A percentile compares a stretch with the other conserved stretches of the same genome.
These are phyloP conservation scores for Chromobotia macracanthus DNA, from an alignment of 2,797 vertebrate species.

Conservation along the genomic window DNA sequence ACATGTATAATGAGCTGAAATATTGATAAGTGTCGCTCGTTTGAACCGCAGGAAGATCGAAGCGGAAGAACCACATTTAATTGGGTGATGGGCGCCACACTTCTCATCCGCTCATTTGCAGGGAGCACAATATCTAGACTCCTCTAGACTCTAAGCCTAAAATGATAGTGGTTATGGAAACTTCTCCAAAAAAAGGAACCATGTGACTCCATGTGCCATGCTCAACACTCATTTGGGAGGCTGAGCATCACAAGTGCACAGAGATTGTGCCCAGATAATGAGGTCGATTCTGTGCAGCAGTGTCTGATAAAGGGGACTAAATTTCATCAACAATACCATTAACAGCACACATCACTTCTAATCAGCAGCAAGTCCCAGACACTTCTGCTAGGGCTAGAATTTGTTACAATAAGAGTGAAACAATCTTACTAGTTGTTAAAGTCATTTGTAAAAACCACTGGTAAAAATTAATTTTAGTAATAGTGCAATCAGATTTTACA, in stretches of 20 bases:
- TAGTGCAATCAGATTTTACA: not conserved
- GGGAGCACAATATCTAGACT: constrained; percentile 7
- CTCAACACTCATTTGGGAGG: constrained; percentile 40
- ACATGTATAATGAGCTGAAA: constrained; percentile 75
- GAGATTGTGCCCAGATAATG: constrained; percentile 56
- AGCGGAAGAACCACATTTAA: constrained; percentile 50
- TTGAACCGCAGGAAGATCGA: constrained; percentile 53
- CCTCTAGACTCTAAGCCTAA: constrained; percentile 36
- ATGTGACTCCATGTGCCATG: constrained; percentile 5
- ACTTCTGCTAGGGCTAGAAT: not conserved
- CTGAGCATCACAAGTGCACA: constrained; percentile 49
- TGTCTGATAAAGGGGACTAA: constrained; percentile 31
- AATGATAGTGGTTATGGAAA: constrained; percentile 53
- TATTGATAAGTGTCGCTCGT: constrained; percentile 72
- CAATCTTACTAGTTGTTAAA: too few relatives aligned
- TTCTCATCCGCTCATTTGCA: constrained; percentile 48
- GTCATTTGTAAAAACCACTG: too few relatives aligned
- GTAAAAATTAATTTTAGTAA: too few relatives aligned
- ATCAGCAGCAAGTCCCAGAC: constrained; percentile 11
- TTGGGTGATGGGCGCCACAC: constrained; percentile 35
- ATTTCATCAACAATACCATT: constrained; percentile 41
- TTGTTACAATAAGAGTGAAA: not conserved
- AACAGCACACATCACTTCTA: constrained; percentile 39
- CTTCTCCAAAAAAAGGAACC: constrained; percentile 32
- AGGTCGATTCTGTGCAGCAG: constrained; percentile 44